A percentile compares a stretch with the other conserved stretches of the same genome.
These are phyloP conservation scores for Lates calcarifer DNA, from an alignment of 2,113 vertebrate species.

Conservation along the genomic window DNA sequence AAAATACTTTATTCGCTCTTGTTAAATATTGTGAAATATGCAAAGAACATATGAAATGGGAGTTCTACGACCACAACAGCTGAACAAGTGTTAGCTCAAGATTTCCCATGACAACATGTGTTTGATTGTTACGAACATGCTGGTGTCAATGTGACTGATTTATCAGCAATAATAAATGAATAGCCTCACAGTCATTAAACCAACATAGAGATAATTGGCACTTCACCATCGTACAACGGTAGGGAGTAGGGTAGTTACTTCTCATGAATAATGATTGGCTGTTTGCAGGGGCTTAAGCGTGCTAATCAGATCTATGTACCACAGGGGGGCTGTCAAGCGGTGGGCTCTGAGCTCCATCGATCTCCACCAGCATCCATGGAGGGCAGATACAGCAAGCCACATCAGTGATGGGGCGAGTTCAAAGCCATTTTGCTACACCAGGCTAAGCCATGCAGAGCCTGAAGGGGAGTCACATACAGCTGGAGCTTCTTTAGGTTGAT, in stretches of 20 bases:
- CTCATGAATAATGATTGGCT: conserved; percentile 66
- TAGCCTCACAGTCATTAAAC: not conserved
- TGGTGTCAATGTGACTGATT: not conserved
- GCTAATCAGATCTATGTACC: conserved; percentile 67
- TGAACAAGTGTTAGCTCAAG: not conserved
- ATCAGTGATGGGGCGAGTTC: conserved; percentile 27
- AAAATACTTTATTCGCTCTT: not conserved
- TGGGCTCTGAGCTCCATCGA: conserved; percentile 64
- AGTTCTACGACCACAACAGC: not conserved
- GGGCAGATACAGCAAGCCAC: conserved; percentile 34
- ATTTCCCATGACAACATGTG: not conserved
- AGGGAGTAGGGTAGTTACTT: conserved; percentile 30
- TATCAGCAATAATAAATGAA: not conserved
- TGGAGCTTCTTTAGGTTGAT: not conserved
- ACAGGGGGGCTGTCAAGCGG: conserved; percentile 58
- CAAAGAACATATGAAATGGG: not conserved
- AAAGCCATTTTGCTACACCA: conserved; percentile 40
- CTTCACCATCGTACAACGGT: not conserved
- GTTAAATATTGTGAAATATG: not conserved
- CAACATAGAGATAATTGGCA: conserved; percentile 29
- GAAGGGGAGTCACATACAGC: conserved; percentile 18
- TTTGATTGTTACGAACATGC: not conserved
- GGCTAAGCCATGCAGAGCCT: conserved; percentile 13
- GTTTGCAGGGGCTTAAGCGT: conserved; percentile 47
- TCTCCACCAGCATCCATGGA: conserved; percentile 44